Base-by-base conservation (phyloP, 2,888 invertebrate species). In the Eupithecia subumbrata region DNA sequence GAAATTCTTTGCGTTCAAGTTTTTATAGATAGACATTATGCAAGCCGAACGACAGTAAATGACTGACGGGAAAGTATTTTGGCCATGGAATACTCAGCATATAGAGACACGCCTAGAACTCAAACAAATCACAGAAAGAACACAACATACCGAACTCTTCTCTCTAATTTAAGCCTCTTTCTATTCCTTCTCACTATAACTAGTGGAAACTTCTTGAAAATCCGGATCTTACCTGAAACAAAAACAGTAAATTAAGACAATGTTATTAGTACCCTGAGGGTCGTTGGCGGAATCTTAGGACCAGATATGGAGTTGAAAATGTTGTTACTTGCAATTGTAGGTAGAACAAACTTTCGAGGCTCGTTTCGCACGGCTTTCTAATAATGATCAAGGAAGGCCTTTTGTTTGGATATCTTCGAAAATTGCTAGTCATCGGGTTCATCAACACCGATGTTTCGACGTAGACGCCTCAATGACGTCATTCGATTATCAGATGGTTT, bases 361-460 rank as follows among this genome's bases (percentile, higher is more conserved):
- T 64, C 18, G 9, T 64, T 64, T 64, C 18, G 18, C 64, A 64
- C 64, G 18, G 34, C 16, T 64, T 34, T 34, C 30, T 34, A 34
- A 64, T 64, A 64, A 34, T 64, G 18, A 64, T 64, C 34, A 64
- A 64, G 64, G 64, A 18, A 64, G 64, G 64, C 18, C 60, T 60
- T 90, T 90, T 86, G 91, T 91, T 90, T 66, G 81, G 84, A 86
- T 87, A 89, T 89, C 85, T 90, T 82, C 81, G 81, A 87, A 89
- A 70, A n/a, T 68, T 70, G 74, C 74, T 22, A 93, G 91, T 94
- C 92, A 94, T 88, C 84, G 89, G 86, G 92, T 91, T 93, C 91
- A 88, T 90, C 90, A 90, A 90, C 92, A 90, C 81, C 76, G 78
- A 78, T 89, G 89, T 92, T 91, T 91, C 91, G 90, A 60, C 25